Conservation (phyloP, 2,797 vertebrate species). For the Sebastes melanostomus region DNA sequence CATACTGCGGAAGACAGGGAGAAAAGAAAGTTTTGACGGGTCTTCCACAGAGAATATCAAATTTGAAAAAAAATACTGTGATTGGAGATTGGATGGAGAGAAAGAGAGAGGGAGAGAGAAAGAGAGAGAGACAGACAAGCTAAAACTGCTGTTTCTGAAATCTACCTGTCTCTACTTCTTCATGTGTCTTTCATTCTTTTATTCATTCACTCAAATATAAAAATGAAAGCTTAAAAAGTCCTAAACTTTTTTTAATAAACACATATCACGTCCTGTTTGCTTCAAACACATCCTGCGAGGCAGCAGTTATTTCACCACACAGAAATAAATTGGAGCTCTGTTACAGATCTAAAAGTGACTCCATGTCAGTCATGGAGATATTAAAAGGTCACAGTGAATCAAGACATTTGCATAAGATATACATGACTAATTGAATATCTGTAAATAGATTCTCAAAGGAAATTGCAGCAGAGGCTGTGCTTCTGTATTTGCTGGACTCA, state of each 20-base stretch:
- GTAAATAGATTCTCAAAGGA: constrained; percentile 8
- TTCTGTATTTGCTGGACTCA: neutral
- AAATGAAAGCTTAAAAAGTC: neutral
- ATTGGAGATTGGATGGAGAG: constrained; percentile 16
- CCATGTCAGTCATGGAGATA: constrained; percentile 2
- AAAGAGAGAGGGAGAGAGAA: neutral
- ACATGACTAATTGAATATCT: constrained; percentile 33
- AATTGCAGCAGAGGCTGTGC: neutral
- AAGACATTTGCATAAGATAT: constrained; percentile 5
- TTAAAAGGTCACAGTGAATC: constrained; percentile 35
- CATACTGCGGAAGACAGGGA: constrained; percentile 1
- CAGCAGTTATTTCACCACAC: neutral
- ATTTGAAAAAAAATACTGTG: constrained; percentile 8
- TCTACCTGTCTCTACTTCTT: neutral
- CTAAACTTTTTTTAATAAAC: neutral
- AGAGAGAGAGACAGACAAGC: neutral
- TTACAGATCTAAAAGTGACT: constrained; percentile 7
- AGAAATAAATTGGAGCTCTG: neutral
- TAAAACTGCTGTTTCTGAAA: neutral
- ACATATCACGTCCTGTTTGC: neutral
- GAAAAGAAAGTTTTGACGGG: constrained; percentile 38
- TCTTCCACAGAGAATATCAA: constrained; percentile 40
- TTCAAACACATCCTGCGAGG: neutral
- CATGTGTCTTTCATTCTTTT: neutral
- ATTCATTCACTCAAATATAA: neutral